Percentiles rank a stretch among this genome's conserved stretches.
phyloP scores from a whole-genome alignment of 2,797 vertebrate species.

The Sciaenops ocellatus region DNA sequence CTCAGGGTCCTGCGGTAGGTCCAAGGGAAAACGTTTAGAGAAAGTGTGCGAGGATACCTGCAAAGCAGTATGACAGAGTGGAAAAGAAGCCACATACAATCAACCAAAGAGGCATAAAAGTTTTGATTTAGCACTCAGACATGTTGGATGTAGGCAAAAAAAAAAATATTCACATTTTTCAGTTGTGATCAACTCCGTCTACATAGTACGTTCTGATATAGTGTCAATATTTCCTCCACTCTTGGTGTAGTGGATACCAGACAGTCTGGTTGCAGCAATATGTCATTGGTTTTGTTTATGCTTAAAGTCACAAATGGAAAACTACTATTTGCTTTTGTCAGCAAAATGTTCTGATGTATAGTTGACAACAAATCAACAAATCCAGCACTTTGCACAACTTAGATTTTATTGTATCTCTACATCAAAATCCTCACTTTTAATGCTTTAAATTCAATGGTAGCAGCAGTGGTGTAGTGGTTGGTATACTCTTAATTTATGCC shows the following conservation, averaged over 20 bases:
- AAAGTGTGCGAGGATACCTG: not conserved
- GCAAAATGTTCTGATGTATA: too few relatives aligned
- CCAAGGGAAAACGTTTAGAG: not conserved
- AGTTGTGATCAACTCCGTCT: not conserved
- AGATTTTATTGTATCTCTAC: not conserved
- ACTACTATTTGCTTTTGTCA: too few relatives aligned
- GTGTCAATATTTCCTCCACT: not conserved
- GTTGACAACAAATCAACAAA: too few relatives aligned
- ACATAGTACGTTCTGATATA: not conserved
- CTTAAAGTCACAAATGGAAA: not conserved
- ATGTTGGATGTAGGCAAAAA: not conserved
- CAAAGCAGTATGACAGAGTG: not conserved
- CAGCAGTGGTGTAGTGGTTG: too few relatives aligned
- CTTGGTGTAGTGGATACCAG: not conserved
- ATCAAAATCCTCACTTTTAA: too few relatives aligned
- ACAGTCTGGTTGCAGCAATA: not conserved
- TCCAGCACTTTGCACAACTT: not conserved
- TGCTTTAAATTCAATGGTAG: too few relatives aligned
- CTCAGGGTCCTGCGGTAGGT: slow-evolving; percentile 94
- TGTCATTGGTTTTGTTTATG: slow-evolving; percentile 3
- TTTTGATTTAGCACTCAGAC: not conserved
- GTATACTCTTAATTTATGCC: too few relatives aligned
- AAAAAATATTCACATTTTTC: not conserved
- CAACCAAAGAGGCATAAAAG: not conserved
- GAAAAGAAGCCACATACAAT: not conserved